Evolutionary conservation across 1,140 invertebrate species (phyloP), one percentile per base, ranked within the genome.

Genomic region (Laupala kohalensis): DNA sequence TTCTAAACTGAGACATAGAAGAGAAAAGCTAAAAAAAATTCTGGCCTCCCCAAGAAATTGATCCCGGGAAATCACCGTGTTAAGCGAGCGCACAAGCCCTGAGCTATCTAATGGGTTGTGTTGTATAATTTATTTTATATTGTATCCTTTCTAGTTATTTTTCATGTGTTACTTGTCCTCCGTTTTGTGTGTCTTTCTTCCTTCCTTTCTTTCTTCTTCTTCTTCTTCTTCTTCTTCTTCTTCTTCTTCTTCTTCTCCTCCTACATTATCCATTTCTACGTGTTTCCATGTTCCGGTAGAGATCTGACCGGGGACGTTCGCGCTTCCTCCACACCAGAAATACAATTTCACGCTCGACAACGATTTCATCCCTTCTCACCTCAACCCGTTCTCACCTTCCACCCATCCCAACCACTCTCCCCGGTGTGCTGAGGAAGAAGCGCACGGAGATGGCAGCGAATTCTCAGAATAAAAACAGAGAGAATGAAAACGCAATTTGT

Each of bases 151-250:
- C n/a, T n/a, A n/a, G n/a, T n/a, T n/a, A n/a, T n/a, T n/a, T n/a
- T n/a, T n/a, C n/a, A n/a, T n/a, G 37, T 4, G 9, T 9, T 4
- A 19, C 37, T 53, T 4, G 37, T 19, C 4, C 1, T 9, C 37
- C 19, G 37, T 19, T 19, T 9, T 53, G 37, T 53, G 37, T 9
- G 9, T 53, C 37, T 53, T 19, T 53, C 37, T 19, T 19, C 9
- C 9, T 37, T 37, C 15, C 70, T 67, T 37, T 29, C 26, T 69
- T 62, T 71, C 70, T 28, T 62, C 28, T 67, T 67, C 64, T 71
- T n/a, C 25, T 62, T 25, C 53, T 63, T 13, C 25, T 28, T 4
- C 19, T 37, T 9, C 26, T 27, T n/a, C 5, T 27, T 64, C 27
- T 19, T 62, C 65, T 70, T 70, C 19, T 63, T 19, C 67, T 37